These are phyloP conservation scores for Spodoptera picta DNA, from an alignment of 2,888 invertebrate genomes.

Conservation along the genomic window DNA sequence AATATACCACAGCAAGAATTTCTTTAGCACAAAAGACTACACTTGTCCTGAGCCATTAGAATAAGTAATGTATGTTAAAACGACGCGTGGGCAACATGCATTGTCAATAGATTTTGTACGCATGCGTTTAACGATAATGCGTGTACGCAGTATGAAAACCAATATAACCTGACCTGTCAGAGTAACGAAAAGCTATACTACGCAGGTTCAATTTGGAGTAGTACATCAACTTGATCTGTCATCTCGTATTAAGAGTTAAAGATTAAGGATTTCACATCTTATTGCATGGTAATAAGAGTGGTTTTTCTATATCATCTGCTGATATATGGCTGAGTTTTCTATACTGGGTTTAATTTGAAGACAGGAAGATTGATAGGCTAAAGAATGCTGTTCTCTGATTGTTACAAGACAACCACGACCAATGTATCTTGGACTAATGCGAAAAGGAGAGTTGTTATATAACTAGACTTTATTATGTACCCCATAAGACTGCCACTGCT, in stretches of 20 bases:
- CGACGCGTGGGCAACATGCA: slow-evolving; percentile 36
- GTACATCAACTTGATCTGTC: too few species aligned
- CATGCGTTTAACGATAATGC: slow-evolving; percentile 20
- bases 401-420: not conserved
- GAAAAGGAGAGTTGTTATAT: too few species aligned
- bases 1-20: not conserved
- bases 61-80: slow-evolving; percentile 28
- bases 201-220: too few species aligned
- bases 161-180: too few species aligned
- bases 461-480: too few species aligned
- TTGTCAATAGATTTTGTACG: slow-evolving; percentile 31
- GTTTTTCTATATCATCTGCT: too few species aligned
- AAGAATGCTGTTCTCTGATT: slow-evolving; percentile 2
- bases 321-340: too few species aligned
- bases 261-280: too few species aligned
- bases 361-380: slow-evolving; percentile 29
- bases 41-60: slow-evolving; percentile 25
- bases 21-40: slow-evolving; percentile 28
- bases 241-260: too few species aligned
- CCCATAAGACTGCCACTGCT: too few species aligned
- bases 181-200: too few species aligned
- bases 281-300: too few species aligned
- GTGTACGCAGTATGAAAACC: not conserved
- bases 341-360: not conserved
- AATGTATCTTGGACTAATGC: slow-evolving; percentile 3